Evolutionary conservation across 2,888 invertebrate genomes (phyloP), one percentile per base, ranked within the genome.

Genomic region (Coleophora deauratella): DNA sequence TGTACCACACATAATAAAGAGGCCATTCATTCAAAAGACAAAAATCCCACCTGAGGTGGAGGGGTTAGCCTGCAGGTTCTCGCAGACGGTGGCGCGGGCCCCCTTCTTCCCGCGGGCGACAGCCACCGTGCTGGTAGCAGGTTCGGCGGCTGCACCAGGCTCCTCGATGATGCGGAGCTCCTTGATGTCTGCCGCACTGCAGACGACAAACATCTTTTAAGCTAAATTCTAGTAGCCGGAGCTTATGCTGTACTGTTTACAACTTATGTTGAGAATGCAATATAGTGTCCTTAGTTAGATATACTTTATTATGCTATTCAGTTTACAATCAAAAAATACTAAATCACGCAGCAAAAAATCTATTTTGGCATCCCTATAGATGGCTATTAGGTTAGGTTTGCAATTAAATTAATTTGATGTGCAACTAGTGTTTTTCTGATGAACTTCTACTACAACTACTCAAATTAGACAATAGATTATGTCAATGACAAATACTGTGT

Each of bases 151-250:
- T 41, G 68, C 33, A 88, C 79, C 38, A 12, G 87, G 88, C 7
- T 88, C 87, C 43, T 92, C 90, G 49, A 96, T 91, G 52, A 96
- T 90, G 68, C 90, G 89, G 55, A 96, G 82, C 50, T 93, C 90
- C 49, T 88, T 79, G 44, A 96, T 95, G 58, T 94, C 93, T 38
- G 87, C 84, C 30, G 91, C 91, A 66, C 93, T 93, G 67, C 14
- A 11, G 10, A 28, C 28, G 10, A 28, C 28, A 28, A 39, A 31
- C 34, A 27, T 12, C 13, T 9, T 11, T 15, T 7, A 38, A 12
- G 11, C 14, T 2, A 21, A n/a, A 12, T 8, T 27, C 11, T 2
- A 2, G 3, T 11, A 27, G 27, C n/a, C 11, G 11, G n/a, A 33
- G 12, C 12, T 1, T n/a, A 33, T n/a, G 8, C 13, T n/a, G n/a